These are phyloP conservation scores for Centroberyx gerrardi DNA, from an alignment of 2,797 vertebrate species.

Conservation along the genomic window DNA sequence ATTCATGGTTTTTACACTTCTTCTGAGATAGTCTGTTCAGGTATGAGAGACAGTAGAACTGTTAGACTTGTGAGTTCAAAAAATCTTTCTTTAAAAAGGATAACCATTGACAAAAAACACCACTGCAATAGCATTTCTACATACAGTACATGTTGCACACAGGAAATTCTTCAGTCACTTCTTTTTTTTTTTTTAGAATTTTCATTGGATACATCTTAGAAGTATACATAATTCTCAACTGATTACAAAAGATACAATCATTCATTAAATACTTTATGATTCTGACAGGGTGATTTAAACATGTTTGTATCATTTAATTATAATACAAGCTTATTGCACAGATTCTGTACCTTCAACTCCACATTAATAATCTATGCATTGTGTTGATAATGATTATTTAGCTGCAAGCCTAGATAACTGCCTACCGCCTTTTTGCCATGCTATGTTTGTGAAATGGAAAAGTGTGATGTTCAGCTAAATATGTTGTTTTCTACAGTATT, in stretches of 20 bases:
- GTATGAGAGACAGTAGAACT: not conserved
- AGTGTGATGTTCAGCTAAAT: not conserved
- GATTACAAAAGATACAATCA: constrained; percentile 28
- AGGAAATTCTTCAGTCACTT: too few relatives aligned
- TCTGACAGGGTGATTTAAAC: constrained; percentile 32
- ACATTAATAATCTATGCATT: constrained; percentile 22
- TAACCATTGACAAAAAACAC: too few relatives aligned
- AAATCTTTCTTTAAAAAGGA: too few relatives aligned
- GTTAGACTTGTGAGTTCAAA: not conserved
- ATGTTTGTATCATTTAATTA: constrained; percentile 28
- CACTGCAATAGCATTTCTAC: too few relatives aligned
- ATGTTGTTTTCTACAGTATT: not conserved
- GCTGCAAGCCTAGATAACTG: not conserved
- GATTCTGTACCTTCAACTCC: constrained; percentile 22
- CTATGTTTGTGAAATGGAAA: constrained; percentile 32
- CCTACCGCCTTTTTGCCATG: constrained; percentile 17
- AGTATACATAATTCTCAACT: constrained; percentile 6
- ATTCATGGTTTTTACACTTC: not conserved
- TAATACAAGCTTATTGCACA: constrained; percentile 49
- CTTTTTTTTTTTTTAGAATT: constrained; percentile 16
- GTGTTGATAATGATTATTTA: constrained; percentile 33
- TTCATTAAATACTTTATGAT: constrained; percentile 47
- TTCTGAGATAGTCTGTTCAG: not conserved
- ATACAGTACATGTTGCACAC: too few relatives aligned
- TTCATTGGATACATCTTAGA: constrained; percentile 7